phyloP scores from a whole-genome alignment of 2,113 vertebrate genomes.

The Epinephelus lanceolatus region DNA sequence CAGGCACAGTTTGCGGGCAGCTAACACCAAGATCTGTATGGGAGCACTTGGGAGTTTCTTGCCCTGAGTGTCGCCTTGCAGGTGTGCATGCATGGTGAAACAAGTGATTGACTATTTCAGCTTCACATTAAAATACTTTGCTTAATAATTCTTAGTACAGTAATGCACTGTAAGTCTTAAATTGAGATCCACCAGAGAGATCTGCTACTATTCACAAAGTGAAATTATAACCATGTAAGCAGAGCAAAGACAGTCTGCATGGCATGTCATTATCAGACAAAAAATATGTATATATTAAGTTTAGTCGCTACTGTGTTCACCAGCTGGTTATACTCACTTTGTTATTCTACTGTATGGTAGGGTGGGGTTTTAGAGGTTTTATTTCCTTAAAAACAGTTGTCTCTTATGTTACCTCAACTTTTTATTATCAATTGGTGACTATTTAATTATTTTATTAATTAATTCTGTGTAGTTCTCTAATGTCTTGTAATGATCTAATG shows the following conservation, averaged over 20 bases:
- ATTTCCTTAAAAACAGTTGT: neutral
- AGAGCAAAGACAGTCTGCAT: neutral
- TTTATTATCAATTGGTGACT: neutral
- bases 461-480: neutral
- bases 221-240: too few relatives aligned
- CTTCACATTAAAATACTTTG: neutral
- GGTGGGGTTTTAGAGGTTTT: neutral
- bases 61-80: neutral
- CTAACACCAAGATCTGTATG: neutral
- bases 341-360: neutral
- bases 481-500: neutral
- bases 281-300: neutral
- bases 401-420: neutral
- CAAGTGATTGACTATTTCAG: neutral
- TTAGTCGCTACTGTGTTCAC: too few relatives aligned
- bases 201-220: neutral
- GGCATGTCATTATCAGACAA: neutral
- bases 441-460: neutral
- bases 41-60: fast-evolving
- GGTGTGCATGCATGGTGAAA: neutral
- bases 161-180: neutral
- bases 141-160: too few relatives aligned
- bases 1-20: conserved; percentile 66
- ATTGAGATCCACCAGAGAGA: neutral
- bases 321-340: too few relatives aligned